phyloP scores from a whole-genome alignment of 2,113 vertebrate genomes.

The Pelobates fuscus region DNA sequence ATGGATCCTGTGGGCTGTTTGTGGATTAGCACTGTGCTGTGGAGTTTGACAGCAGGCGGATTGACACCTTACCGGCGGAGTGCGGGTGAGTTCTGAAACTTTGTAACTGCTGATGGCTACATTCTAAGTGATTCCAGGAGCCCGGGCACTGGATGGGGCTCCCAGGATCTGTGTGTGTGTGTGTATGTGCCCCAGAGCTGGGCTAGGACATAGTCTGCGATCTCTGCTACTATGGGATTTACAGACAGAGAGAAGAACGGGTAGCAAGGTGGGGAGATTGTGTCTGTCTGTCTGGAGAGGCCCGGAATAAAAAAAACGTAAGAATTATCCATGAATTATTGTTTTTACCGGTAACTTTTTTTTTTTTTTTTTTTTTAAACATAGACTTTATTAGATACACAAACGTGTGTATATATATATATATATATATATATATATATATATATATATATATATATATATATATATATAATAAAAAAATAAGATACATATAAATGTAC shows the following conservation, averaged over 20 bases:
- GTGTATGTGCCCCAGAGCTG: background rate
- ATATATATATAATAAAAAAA: no score
- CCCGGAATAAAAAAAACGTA: background rate
- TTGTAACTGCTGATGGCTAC: background rate
- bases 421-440: no score
- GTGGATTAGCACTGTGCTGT: slow-evolving; percentile 39
- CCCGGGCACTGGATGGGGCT: no score
- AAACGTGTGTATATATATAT: no score
- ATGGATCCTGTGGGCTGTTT: background rate
- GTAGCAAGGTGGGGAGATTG: slow-evolving; percentile 23
- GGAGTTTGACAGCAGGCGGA: slow-evolving; percentile 14
- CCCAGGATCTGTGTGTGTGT: slow-evolving; percentile 5
- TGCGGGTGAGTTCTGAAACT: slow-evolving; percentile 3
- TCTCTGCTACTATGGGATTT: slow-evolving; percentile 1
- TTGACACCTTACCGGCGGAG: no score
- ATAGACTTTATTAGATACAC: no score
- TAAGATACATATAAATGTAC: no score
- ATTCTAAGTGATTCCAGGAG: no score
- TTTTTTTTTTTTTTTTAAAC: no score
- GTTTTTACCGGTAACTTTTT: no score
- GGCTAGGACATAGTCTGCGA: background rate
- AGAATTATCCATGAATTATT: no score
- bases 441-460: no score
- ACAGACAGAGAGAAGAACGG: slow-evolving; percentile 28
- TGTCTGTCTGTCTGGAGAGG: slow-evolving; percentile 7